phyloP scores from a whole-genome alignment of 2,113 vertebrate genomes.

The Trachemys scripta region DNA sequence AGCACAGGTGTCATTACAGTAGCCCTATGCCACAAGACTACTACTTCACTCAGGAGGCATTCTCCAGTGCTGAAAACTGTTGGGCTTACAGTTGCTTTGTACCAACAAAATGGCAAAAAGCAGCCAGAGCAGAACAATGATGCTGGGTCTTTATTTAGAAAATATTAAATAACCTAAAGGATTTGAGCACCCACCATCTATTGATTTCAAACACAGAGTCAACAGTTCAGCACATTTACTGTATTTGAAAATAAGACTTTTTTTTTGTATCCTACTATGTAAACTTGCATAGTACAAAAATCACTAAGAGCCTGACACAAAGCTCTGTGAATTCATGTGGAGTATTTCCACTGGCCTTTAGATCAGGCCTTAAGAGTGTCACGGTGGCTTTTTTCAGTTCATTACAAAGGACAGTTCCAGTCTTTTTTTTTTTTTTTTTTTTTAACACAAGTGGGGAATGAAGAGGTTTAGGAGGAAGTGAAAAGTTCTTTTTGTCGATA shows the following conservation, averaged over 20 bases:
- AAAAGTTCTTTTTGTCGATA: background rate
- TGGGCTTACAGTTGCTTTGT: background rate
- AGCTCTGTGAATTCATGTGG: background rate
- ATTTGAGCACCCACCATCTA: background rate
- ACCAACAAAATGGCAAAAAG: background rate
- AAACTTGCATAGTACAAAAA: background rate
- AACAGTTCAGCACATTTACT: background rate
- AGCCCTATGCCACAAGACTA: rapidly evolving
- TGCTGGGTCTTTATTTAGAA: background rate
- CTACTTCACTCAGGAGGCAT: background rate
- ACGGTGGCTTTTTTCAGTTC: background rate
- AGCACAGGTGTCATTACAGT: rapidly evolving
- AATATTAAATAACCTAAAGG: background rate
- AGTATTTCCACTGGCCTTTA: background rate
- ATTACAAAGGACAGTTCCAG: background rate
- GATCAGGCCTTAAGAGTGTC: background rate
- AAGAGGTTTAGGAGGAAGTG: background rate
- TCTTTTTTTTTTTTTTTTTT: background rate
- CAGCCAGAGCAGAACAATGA: background rate
- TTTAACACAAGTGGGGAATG: background rate
- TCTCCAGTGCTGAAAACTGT: rapidly evolving
- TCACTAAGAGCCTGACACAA: background rate
- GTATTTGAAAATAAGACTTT: background rate
- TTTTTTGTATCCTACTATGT: background rate
- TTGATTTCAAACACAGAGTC: background rate